phyloP scores from a whole-genome alignment of 2,113 vertebrate species.

The Chinchilla lanigera region DNA sequence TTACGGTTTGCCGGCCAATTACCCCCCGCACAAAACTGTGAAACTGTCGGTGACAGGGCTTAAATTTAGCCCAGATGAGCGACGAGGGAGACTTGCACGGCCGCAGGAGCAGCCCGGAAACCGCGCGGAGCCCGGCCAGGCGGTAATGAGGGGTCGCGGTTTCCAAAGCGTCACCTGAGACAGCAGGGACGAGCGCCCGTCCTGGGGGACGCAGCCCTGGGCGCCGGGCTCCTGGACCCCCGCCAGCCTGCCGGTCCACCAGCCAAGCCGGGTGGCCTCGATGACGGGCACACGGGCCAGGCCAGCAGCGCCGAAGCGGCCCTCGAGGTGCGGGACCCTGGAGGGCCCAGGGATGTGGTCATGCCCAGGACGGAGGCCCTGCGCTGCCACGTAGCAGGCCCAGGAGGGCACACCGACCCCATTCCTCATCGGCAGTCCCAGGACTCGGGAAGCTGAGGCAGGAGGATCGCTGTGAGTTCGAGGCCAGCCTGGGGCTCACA shows the following conservation, averaged over 20 bases:
- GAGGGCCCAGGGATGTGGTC: not conserved
- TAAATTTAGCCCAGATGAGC: conserved; percentile 87
- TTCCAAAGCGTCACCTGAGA: conserved; percentile 77
- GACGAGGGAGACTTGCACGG: conserved; percentile 80
- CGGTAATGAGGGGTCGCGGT: conserved; percentile 84
- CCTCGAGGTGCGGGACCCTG: rapidly evolving
- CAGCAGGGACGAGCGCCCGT: conserved; percentile 64
- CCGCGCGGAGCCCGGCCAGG: conserved; percentile 79
- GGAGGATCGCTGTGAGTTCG: not conserved
- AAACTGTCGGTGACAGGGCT: conserved; percentile 85
- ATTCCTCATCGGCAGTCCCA: not conserved
- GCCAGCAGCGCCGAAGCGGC: not conserved
- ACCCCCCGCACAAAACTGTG: conserved; percentile 77
- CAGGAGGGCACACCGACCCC: no score
- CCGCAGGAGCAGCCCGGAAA: conserved; percentile 86
- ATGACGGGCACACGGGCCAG: not conserved
- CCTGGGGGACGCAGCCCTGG: conserved; percentile 23
- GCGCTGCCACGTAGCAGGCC: not conserved
- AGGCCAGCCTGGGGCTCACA: not conserved
- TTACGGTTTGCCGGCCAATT: conserved; percentile 90
- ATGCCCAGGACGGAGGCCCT: not conserved
- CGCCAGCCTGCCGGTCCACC: not conserved
- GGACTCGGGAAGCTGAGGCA: not conserved
- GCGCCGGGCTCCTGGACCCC: not conserved
- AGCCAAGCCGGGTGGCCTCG: not conserved